Base-by-base conservation (phyloP, 1,140 invertebrate genomes). In the Drosophila sucinea region DNA sequence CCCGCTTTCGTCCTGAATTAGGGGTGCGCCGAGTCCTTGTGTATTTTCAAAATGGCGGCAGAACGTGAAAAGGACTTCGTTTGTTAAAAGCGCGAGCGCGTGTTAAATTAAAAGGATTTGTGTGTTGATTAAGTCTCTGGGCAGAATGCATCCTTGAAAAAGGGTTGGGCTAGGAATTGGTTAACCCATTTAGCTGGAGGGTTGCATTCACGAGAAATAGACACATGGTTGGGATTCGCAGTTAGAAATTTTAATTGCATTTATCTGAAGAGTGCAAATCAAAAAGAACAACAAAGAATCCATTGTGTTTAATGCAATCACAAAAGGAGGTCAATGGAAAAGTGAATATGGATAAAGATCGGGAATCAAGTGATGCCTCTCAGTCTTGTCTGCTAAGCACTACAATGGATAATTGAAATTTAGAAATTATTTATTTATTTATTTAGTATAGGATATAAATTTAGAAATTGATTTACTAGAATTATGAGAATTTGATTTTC, bases 61-160 rank as follows among this genome's bases (percentile, higher is more conserved):
- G 60, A 73, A 61, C 33, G 41, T 7, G 7, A 41, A 66, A 60
- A 55, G 57, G 69, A 70, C 56, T 78, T 78, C 41, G 73, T 25
- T 51, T 47, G 38, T 58, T 44, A 58, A 65, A 68, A 66, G 77
- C 66, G 51, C 68, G 73, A 29, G 38, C 75, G 69, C 77, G 74
- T 77, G 83, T 83, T 83, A 77, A 86, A 86, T 86, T 86, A 86
- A 86, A 86, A 83, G 83, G 83, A 86, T 86, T 86, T 86, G 83
- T 79, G 83, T 86, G 83, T 87, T 86, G 83, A 86, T 86, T 86
- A 82, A 86, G 82, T 79, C 75, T 60, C 57, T 2, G 58, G 71
- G 55, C 73, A 61, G 66, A 27, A 72, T 81, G 41, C 35, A 55
- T n/a, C 35, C 11, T 10, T 1, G 10, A 10, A 11, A 65, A 66